Evolutionary conservation across 2,888 invertebrate species (phyloP).

Genomic region (Omphaloscelis lunosa): DNA sequence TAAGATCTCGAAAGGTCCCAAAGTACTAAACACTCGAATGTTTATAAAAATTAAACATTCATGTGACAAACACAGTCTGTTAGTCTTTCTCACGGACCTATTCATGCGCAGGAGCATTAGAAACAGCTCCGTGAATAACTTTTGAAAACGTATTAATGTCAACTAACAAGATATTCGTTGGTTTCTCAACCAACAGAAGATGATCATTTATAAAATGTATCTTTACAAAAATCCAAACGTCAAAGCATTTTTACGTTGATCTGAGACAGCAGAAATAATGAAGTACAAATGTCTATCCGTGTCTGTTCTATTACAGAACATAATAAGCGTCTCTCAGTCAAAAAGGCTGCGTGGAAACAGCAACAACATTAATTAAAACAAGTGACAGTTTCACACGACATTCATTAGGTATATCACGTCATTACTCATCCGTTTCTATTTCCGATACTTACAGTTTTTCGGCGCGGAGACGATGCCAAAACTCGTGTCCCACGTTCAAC

Average conservation of each 20-base stretch:
- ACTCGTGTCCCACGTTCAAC: constrained; percentile 78
- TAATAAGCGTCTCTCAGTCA: constrained; percentile 66
- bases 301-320: constrained; percentile 77
- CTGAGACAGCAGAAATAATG: constrained; percentile 78
- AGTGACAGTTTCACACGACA: constrained; percentile 87
- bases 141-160: constrained; percentile 59
- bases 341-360: constrained; percentile 73
- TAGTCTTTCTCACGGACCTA: constrained; percentile 82
- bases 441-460: constrained; percentile 87
- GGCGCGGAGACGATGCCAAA: constrained; percentile 81
- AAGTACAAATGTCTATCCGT: constrained; percentile 80
- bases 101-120: constrained; percentile 45
- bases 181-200: constrained; percentile 62
- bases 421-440: constrained; percentile 88
- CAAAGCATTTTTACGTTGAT: constrained; percentile 81
- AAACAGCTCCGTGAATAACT: constrained; percentile 43
- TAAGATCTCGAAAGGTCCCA: constrained; percentile 69
- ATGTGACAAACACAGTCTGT: constrained; percentile 71
- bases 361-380: constrained; percentile 84
- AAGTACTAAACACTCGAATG: constrained; percentile 72
- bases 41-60: constrained; percentile 77
- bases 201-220: constrained; percentile 78
- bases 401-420: constrained; percentile 82
- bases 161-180: constrained; percentile 62
- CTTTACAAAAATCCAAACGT: constrained; percentile 75